Conservation (phyloP, 1,140 invertebrate genomes). For the Parasteatoda tepidariorum region DNA sequence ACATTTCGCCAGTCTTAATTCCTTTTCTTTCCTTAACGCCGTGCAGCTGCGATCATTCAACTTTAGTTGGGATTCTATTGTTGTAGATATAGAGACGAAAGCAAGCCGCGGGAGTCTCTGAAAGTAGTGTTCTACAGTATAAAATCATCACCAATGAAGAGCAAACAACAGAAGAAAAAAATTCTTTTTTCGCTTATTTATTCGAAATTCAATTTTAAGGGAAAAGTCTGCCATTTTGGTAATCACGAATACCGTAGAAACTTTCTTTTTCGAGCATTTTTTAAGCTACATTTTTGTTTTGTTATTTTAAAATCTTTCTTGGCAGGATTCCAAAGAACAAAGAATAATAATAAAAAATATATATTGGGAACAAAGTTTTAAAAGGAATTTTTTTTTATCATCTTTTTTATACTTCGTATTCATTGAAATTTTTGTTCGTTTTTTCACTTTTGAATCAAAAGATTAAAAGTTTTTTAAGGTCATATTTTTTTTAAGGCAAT, state of each 20-base stretch:
- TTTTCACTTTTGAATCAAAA: constrained; percentile 6
- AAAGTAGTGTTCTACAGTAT: not conserved
- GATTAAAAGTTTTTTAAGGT: constrained; percentile 20
- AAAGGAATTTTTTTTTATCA: constrained; percentile 20
- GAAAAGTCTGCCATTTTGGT: constrained; percentile 40
- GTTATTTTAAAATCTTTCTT: constrained; percentile 31
- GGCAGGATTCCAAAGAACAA: constrained; percentile 12
- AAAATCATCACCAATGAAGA: not conserved
- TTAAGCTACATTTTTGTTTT: not conserved
- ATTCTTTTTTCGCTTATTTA: constrained; percentile 23
- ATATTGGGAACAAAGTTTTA: constrained; percentile 10
- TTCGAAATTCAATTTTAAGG: constrained; percentile 44
- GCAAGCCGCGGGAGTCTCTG: not conserved
- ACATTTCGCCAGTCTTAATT: not conserved
- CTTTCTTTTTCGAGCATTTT: not conserved
- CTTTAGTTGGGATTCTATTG: not conserved
- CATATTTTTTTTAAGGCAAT: not conserved
- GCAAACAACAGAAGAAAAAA: not conserved
- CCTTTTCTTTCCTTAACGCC: not conserved
- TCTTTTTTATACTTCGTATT: constrained; percentile 6
- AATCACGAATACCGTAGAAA: constrained; percentile 26
- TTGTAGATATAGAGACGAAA: not conserved
- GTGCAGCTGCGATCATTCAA: not conserved
- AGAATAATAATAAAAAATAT: not conserved
- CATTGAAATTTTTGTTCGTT: constrained; percentile 46